A percentile compares a stretch with the other conserved stretches of the same genome.
Conservation (phyloP, 2,113 vertebrate genomes). For the Suricata suricatta region DNA sequence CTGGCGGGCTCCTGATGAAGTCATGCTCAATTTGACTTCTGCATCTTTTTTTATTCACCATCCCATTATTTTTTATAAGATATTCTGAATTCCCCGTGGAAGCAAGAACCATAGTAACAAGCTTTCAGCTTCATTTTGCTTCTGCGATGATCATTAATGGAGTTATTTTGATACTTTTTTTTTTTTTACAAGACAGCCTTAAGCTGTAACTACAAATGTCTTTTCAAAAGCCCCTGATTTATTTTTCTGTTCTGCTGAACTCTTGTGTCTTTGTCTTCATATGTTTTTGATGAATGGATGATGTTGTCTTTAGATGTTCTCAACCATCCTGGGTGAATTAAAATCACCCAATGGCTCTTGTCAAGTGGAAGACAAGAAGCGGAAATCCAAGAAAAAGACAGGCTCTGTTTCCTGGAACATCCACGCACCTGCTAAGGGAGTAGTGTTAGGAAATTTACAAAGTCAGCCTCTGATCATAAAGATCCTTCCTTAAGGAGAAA, state of each 20-base stretch:
- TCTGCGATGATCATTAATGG: slow-evolving; percentile 76
- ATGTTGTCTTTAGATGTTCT: slow-evolving; percentile 75
- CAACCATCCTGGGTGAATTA: slow-evolving; percentile 61
- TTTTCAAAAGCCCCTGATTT: slow-evolving; percentile 74
- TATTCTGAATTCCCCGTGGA: slow-evolving; percentile 76
- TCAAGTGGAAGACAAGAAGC: slow-evolving; percentile 62
- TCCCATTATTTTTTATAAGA: slow-evolving; percentile 64
- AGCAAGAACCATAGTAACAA: slow-evolving; percentile 75
- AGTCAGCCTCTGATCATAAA: slow-evolving; percentile 71
- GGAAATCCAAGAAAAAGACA: slow-evolving; percentile 75
- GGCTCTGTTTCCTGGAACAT: slow-evolving; percentile 48
- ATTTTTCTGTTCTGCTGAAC: slow-evolving; percentile 71
- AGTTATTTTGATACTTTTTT: slow-evolving; percentile 75
- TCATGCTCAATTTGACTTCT: background rate
- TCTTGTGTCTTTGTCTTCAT: slow-evolving; percentile 69
- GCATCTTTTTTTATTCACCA: slow-evolving; percentile 56
- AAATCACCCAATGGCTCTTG: slow-evolving; percentile 72
- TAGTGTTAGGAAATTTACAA: slow-evolving; percentile 64
- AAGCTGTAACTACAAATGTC: slow-evolving; percentile 77
- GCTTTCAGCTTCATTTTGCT: slow-evolving; percentile 74
- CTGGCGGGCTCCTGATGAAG: slow-evolving; percentile 35
- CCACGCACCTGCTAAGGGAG: slow-evolving; percentile 71
- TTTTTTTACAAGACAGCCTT: slow-evolving; percentile 69
- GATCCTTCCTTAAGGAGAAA: slow-evolving; percentile 67
- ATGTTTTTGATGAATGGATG: slow-evolving; percentile 77